These are phyloP conservation scores for Agrochola litura DNA, from an alignment of 2,888 invertebrate species.

Conservation along the genomic window DNA sequence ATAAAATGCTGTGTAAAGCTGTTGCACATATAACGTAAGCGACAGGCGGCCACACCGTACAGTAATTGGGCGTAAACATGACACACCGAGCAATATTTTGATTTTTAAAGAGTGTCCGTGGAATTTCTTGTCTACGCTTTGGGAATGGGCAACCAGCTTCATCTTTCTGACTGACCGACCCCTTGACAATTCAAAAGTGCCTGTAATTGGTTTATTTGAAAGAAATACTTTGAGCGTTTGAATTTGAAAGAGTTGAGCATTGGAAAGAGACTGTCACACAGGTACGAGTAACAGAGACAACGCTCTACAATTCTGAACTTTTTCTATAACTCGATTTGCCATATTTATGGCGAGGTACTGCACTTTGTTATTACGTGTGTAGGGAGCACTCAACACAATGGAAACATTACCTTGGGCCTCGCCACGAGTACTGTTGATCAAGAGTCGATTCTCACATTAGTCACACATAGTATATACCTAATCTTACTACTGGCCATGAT, in stretches of 20 bases:
- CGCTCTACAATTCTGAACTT: not conserved
- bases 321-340: conserved; percentile 9
- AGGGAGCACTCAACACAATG: conserved; percentile 44
- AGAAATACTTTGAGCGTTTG: no score
- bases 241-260: no score
- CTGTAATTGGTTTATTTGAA: no score
- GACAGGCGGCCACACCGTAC: conserved; percentile 14
- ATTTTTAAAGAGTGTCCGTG: no score
- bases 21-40: conserved; percentile 46
- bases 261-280: not conserved
- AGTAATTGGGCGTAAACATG: not conserved
- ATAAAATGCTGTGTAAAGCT: conserved; percentile 55
- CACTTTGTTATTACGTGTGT: conserved; percentile 21
- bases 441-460: conserved; percentile 34
- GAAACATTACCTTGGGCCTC: conserved; percentile 47
- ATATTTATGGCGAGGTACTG: conserved; percentile 4
- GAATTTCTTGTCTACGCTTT: no score
- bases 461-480: conserved; percentile 32
- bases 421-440: conserved; percentile 21
- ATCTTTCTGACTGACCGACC: no score
- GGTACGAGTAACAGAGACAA: not conserved
- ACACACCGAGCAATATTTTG: conserved; percentile 5
- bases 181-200: no score
- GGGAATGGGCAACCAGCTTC: no score
- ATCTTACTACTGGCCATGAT: conserved; percentile 45